A percentile compares a stretch with the other conserved stretches of the same genome.
phyloP scores from a whole-genome alignment of 2,797 vertebrate genomes.

The Todus mexicanus region DNA sequence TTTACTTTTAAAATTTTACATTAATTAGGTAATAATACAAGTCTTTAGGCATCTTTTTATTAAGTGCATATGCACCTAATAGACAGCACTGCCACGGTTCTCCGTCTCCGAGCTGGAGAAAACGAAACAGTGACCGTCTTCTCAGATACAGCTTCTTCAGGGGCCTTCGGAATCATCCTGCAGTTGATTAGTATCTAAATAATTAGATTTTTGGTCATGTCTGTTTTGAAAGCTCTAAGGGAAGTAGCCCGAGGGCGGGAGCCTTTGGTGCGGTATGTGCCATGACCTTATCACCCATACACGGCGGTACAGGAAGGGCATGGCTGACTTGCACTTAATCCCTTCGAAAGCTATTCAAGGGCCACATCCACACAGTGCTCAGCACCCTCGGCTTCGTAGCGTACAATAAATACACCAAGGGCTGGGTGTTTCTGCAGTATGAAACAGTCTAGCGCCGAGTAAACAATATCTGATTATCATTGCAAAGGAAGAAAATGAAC shows the following conservation, averaged over 20 bases:
- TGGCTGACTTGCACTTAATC: slow-evolving; percentile 68
- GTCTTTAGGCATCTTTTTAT: neutral
- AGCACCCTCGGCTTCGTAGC: neutral
- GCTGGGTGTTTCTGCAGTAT: neutral
- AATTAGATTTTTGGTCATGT: slow-evolving; percentile 90
- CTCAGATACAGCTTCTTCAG: slow-evolving; percentile 49
- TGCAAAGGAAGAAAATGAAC: neutral
- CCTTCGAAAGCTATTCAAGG: slow-evolving; percentile 47
- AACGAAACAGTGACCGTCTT: neutral
- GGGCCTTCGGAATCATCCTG: slow-evolving; percentile 83
- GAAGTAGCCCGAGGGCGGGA: slow-evolving; percentile 80
- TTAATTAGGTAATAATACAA: neutral
- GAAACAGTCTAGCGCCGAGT: neutral
- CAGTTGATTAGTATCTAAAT: slow-evolving; percentile 90
- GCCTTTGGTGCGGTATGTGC: slow-evolving; percentile 56
- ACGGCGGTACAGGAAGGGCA: slow-evolving; percentile 71
- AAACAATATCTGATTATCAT: neutral
- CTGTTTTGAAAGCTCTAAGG: slow-evolving; percentile 80
- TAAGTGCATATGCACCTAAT: neutral
- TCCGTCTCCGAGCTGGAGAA: neutral
- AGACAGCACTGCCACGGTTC: neutral
- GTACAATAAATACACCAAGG: neutral
- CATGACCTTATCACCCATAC: slow-evolving; percentile 77
- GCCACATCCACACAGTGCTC: neutral
- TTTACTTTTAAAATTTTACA: neutral